Evolutionary conservation across 2,888 invertebrate species (phyloP).

Genomic region (Agelastica alni): DNA sequence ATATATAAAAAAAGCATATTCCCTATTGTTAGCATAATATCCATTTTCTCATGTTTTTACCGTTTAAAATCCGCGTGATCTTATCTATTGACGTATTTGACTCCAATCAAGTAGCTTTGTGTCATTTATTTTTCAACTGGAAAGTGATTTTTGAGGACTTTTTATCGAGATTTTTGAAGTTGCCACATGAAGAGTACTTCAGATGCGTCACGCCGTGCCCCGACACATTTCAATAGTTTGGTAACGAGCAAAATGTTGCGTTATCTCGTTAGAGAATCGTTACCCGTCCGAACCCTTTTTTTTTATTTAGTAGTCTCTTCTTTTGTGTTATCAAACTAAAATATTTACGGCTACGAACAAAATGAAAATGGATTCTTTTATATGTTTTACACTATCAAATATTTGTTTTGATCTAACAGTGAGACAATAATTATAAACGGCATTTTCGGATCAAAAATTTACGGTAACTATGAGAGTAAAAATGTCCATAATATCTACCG

Average conservation of each 20-base stretch:
- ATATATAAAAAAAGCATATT: no score
- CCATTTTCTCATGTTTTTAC: no score
- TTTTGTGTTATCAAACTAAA: neutral
- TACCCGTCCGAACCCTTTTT: slow-evolving; percentile 7
- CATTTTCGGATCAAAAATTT: no score
- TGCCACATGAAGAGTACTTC: slow-evolving; percentile 49
- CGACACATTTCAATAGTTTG: slow-evolving; percentile 41
- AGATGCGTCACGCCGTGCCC: slow-evolving; percentile 49
- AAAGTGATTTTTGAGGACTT: slow-evolving; percentile 37
- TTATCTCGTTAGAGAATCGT: slow-evolving; percentile 14
- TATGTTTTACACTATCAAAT: no score
- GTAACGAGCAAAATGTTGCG: slow-evolving; percentile 10
- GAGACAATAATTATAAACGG: no score
- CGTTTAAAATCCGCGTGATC: slow-evolving; percentile 14
- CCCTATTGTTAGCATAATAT: no score
- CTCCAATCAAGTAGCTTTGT: slow-evolving; percentile 7
- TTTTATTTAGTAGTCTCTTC: slow-evolving; percentile 1
- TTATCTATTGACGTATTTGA: slow-evolving; percentile 7
- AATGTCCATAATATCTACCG: no score
- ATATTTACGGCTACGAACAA: slow-evolving; percentile 1
- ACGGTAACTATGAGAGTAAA: no score
- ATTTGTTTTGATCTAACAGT: no score
- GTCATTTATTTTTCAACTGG: slow-evolving; percentile 19
- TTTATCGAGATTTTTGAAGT: slow-evolving; percentile 54
- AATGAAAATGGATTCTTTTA: no score